A percentile compares a stretch with the other conserved stretches of the same genome.
These are phyloP conservation scores for Drosophila algonquin DNA, from an alignment of 2,888 invertebrate species.

Conservation along the genomic window DNA sequence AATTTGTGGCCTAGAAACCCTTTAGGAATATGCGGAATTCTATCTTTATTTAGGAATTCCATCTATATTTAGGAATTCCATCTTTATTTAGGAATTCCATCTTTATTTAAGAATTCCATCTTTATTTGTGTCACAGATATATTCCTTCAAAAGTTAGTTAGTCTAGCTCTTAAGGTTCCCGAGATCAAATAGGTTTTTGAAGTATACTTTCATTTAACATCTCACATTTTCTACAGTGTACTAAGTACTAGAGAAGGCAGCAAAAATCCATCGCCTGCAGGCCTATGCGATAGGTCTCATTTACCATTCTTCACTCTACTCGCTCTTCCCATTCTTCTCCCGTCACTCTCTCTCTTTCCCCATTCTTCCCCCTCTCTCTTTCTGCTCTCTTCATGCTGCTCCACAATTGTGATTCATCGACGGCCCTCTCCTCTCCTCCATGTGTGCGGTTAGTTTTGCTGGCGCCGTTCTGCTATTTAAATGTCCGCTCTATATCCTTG, in stretches of 20 bases:
- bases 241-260: conserved; percentile 31
- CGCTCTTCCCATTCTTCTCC: conserved; percentile 7
- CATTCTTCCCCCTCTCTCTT: conserved; percentile 4
- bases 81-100: too few relatives aligned
- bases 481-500: conserved; percentile 71
- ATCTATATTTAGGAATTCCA: too few relatives aligned
- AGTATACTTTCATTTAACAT: background rate
- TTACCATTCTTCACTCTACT: conserved; percentile 1
- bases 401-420: conserved; percentile 68
- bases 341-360: background rate
- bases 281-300: conserved; percentile 5
- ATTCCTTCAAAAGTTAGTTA: background rate
- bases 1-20: background rate
- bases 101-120: too few relatives aligned
- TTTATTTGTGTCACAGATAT: too few relatives aligned
- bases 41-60: too few relatives aligned
- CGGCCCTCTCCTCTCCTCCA: conserved; percentile 34
- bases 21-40: too few relatives aligned
- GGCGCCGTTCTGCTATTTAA: conserved; percentile 79
- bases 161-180: background rate
- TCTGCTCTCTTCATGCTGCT: background rate
- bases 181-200: background rate
- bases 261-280: conserved; percentile 36
- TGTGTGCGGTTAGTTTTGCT: conserved; percentile 71
- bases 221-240: background rate